Conservation (phyloP, 1,140 invertebrate genomes). For the Calycopis cecrops region DNA sequence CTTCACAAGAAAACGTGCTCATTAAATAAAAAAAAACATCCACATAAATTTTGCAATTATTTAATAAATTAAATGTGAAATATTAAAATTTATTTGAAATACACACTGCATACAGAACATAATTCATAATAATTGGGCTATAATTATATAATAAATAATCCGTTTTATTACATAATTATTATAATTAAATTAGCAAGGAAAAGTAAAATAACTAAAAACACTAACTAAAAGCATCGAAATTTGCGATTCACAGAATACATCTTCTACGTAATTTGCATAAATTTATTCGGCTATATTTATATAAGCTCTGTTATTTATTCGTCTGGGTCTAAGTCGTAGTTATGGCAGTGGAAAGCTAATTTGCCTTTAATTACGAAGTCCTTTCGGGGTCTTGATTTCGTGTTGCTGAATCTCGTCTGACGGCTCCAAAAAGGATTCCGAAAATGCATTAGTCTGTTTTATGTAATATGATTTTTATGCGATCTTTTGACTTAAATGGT, state of each 20-base stretch:
- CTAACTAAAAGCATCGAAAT: background rate
- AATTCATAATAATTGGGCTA: no score
- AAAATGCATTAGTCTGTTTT: no score
- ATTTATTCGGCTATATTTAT: conserved; percentile 3
- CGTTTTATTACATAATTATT: background rate
- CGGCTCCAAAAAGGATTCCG: no score
- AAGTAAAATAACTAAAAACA: no score
- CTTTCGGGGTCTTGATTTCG: conserved; percentile 11
- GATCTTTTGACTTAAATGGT: no score
- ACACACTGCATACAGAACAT: no score
- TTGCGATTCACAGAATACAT: conserved; percentile 8
- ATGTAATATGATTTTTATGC: no score
- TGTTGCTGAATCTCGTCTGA: background rate
- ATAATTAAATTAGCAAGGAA: background rate
- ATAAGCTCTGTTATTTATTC: conserved; percentile 12
- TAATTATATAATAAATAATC: background rate
- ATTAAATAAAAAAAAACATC: no score
- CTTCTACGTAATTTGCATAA: conserved; percentile 8
- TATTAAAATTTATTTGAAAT: no score
- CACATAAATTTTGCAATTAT: no score
- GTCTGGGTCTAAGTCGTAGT: conserved; percentile 4
- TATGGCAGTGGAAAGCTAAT: conserved; percentile 12
- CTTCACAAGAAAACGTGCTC: no score
- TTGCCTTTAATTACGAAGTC: conserved; percentile 15
- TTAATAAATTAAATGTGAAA: no score